Percentiles rank a stretch among this genome's conserved stretches.
These are phyloP conservation scores for Lerema accius DNA, from an alignment of 1,140 invertebrate genomes.

Conservation along the genomic window DNA sequence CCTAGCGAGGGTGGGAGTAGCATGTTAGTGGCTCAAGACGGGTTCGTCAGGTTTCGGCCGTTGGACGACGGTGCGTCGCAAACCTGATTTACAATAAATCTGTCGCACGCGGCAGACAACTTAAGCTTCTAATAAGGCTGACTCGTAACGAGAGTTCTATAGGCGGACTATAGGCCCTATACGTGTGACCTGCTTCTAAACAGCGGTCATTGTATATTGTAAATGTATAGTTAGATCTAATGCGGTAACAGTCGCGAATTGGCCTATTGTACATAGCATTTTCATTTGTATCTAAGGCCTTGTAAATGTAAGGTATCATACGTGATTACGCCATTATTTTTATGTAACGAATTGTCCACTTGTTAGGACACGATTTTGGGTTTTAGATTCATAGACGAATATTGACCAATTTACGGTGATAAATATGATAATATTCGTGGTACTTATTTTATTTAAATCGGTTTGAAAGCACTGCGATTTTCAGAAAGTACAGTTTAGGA, in stretches of 20 bases:
- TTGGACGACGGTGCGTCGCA: conserved; percentile 84
- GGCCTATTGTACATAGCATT: conserved; percentile 71
- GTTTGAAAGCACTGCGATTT: not conserved
- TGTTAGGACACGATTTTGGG: conserved; percentile 10
- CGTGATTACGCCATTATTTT: conserved; percentile 38
- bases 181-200: conserved; percentile 30
- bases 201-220: conserved; percentile 53
- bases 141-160: not conserved
- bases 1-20: conserved; percentile 75
- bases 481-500: too few species aligned
- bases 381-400: conserved; percentile 6
- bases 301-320: conserved; percentile 42
- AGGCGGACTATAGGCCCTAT: conserved; percentile 5
- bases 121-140: conserved; percentile 59
- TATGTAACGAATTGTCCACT: conserved; percentile 15
- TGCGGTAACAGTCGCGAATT: conserved; percentile 43
- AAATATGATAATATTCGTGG: not conserved
- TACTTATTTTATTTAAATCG: not conserved
- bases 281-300: conserved; percentile 48
- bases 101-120: conserved; percentile 61
- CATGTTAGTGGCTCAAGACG: conserved; percentile 93
- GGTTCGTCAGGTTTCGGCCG: conserved; percentile 91
- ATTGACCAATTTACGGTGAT: conserved; percentile 3
- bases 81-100: conserved; percentile 77
- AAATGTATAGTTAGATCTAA: conserved; percentile 63